These are phyloP conservation scores for Bujurquina vittata DNA, from an alignment of 2,113 vertebrate species.

Conservation along the genomic window DNA sequence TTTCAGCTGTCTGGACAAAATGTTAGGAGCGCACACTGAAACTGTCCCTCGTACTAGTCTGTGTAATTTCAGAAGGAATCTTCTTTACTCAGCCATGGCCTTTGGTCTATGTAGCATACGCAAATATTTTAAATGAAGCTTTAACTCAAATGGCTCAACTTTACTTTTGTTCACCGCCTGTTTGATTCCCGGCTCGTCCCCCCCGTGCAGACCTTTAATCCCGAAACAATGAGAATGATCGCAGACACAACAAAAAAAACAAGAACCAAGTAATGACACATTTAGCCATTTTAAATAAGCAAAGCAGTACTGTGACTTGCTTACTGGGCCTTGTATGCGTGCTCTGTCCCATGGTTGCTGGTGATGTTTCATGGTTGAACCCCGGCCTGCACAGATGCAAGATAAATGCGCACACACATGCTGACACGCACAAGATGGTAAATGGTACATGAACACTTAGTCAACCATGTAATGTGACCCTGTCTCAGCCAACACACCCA, in stretches of 20 bases:
- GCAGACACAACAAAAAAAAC: not conserved
- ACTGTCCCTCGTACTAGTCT: not conserved
- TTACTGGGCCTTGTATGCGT: not conserved
- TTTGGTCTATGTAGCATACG: not conserved
- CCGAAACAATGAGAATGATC: not conserved
- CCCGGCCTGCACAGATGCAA: constrained; percentile 21
- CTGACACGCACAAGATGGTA: constrained; percentile 64
- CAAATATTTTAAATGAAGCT: not conserved
- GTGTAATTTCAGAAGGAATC: not conserved
- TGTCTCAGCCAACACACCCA: constrained; percentile 35
- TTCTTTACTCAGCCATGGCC: not conserved
- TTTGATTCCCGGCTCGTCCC: not conserved
- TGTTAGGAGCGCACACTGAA: not conserved
- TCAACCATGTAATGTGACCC: constrained; percentile 69
- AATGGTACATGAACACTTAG: constrained; percentile 67
- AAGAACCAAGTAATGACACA: not conserved
- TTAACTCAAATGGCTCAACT: not conserved
- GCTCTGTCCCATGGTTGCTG: not conserved
- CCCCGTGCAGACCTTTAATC: not conserved
- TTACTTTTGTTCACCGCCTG: not conserved
- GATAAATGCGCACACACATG: constrained; percentile 38
- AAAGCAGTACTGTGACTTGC: not conserved
- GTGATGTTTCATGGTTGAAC: constrained; percentile 14
- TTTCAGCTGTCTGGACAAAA: no score
- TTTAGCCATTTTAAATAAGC: no score